Evolutionary conservation across 2,797 vertebrate genomes (phyloP).

Genomic region (Telmatherina bonti): DNA sequence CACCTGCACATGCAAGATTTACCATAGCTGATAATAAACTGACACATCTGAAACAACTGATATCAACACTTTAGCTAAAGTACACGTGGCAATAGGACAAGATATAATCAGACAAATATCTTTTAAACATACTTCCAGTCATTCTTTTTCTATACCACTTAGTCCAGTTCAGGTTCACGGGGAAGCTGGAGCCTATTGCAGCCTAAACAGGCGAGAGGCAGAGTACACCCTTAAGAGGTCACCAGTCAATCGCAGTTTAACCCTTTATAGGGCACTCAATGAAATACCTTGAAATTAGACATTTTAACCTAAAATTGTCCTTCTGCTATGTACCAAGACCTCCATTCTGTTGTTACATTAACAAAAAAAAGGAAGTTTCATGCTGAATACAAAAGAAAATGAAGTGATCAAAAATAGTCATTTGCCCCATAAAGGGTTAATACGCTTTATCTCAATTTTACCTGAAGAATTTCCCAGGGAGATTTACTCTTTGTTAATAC

Average conservation of each 20-base stretch:
- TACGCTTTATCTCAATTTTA: conserved; percentile 15
- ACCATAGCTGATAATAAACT: conserved; percentile 16
- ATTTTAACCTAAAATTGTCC: too few species aligned
- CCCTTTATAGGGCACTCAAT: too few species aligned
- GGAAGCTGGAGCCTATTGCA: too few species aligned
- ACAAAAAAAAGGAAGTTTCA: too few species aligned
- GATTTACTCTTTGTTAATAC: conserved; percentile 1
- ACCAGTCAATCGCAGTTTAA: background rate
- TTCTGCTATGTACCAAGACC: too few species aligned
- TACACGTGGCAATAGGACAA: conserved; percentile 3
- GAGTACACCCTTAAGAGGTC: background rate
- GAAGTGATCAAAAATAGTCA: too few species aligned
- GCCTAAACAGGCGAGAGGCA: background rate
- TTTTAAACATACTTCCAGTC: background rate
- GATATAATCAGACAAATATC: conserved; percentile 16
- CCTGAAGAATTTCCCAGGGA: background rate
- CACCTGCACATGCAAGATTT: conserved; percentile 13
- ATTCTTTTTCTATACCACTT: too few species aligned
- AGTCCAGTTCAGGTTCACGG: too few species aligned
- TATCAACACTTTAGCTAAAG: conserved; percentile 27
- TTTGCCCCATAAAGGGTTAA: too few species aligned
- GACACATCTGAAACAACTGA: conserved; percentile 7
- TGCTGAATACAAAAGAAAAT: too few species aligned
- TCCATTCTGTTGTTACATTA: too few species aligned
- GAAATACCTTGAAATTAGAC: too few species aligned